Base-by-base conservation (phyloP, 2,113 vertebrate species). In the Vulpes ferrilata region DNA sequence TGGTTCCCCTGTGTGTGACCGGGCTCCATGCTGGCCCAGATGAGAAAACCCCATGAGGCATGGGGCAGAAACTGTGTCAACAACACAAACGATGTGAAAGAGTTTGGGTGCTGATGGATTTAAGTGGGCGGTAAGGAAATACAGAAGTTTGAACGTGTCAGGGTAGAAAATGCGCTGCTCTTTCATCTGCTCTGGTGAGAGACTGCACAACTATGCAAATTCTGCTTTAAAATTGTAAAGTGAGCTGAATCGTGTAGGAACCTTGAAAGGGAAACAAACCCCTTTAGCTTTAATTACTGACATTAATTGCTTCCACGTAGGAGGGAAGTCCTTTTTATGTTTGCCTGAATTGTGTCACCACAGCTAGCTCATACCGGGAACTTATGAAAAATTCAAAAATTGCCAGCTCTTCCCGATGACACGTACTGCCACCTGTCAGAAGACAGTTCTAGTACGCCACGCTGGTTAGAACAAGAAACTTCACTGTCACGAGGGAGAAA, bases 281-380 rank as follows among this genome's bases (percentile, higher is more conserved):
- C 20, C 38, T 23, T 64, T 38, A 4, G 25, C 48, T 15, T 65
- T 15, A 27, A 60, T 65, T n/a, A 51, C 7, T 23, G 51, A 67
- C 23, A 7, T 22, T 23, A 69, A 86, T 19, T 43, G 69, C 53
- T 17, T n/a, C 10, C 57, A 27, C 7, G 2, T 1, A 17, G 48
- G 22, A 59, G 12, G 11, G 3, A 16, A n/a, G 35, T 30, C 23
- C 48, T 30, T 88, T 35, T 57, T 2, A 35, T 25, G 17, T 53
- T 20, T 23, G 59, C 59, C 55, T 64, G 76, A 27, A 15, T 80
- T 23, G 88, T 57, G 65, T 30, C 30, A 62, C 65, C 43, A 19
- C 9, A 1, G 7, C 35, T 2, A 38, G 38, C 11, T 32, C 30
- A 17, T 23, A 13, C 1, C 0, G 2, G 43, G 69, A 55, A 55